phyloP scores from a whole-genome alignment of 2,113 vertebrate genomes.

The Dicerorhinus sumatrensis region DNA sequence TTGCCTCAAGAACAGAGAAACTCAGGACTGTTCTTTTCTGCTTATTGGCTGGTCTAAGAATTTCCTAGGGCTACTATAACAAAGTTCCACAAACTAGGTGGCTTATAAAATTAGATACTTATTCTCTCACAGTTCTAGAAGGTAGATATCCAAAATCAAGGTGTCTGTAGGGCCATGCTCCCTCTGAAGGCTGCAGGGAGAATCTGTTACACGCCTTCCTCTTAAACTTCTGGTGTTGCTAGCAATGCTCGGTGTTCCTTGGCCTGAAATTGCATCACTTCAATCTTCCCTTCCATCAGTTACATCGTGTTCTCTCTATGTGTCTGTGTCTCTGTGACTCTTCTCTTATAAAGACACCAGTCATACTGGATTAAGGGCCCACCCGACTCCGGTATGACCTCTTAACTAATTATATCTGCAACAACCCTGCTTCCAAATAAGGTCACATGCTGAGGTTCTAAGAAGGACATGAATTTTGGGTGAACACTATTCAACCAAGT shows the following conservation, averaged over 20 bases:
- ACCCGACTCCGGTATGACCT: background rate
- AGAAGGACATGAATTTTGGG: background rate
- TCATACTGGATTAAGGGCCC: background rate
- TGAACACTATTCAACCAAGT: background rate
- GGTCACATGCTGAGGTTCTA: background rate
- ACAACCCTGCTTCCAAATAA: background rate
- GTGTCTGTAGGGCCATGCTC: fast-evolving
- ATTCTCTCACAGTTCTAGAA: background rate
- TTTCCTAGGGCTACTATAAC: background rate
- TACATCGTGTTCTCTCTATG: background rate
- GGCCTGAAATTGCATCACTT: no score
- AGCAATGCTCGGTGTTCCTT: background rate
- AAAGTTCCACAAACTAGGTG: background rate
- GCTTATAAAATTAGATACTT: background rate
- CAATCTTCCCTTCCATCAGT: background rate
- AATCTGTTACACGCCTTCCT: background rate
- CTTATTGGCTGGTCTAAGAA: background rate
- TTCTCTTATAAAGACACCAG: background rate
- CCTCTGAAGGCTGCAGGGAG: background rate
- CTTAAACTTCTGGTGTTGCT: background rate
- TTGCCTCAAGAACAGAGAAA: background rate
- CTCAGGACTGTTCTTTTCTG: background rate
- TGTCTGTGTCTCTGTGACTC: background rate
- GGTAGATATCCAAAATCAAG: background rate
- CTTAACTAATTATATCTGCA: background rate